Evolutionary conservation across 2,797 vertebrate genomes (phyloP).

Genomic region (Danionella dracula): DNA sequence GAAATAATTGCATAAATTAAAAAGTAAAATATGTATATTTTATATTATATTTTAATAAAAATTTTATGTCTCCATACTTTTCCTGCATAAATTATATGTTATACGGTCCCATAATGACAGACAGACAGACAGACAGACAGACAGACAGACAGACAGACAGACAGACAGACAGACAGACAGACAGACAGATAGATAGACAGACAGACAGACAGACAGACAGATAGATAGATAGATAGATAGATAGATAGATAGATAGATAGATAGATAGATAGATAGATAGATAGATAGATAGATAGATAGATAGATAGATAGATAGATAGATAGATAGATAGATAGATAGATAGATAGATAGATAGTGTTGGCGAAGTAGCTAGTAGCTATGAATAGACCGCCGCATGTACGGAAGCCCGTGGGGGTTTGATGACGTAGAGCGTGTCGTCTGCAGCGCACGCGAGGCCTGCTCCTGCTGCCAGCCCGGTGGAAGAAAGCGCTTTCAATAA

Average conservation of each 20-base stretch:
- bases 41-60: too few relatives aligned
- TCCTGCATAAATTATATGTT: too few relatives aligned
- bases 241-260: neutral
- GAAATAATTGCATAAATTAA: too few relatives aligned
- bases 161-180: neutral
- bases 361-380: neutral
- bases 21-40: too few relatives aligned
- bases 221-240: neutral
- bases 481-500: conserved; percentile 62
- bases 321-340: neutral
- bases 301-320: neutral
- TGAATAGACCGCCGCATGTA: conserved; percentile 52
- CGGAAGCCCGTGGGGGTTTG: conserved; percentile 55
- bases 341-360: too few relatives aligned
- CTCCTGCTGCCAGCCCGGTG: conserved; percentile 53
- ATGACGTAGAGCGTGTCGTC: conserved; percentile 67
- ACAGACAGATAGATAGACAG: neutral
- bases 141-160: neutral
- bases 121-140: too few relatives aligned
- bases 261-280: neutral
- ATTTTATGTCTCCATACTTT: too few relatives aligned
- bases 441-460: conserved; percentile 67
- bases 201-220: neutral
- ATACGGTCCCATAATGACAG: too few relatives aligned
- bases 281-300: neutral